Conservation (phyloP, 1,140 invertebrate species). For the Eubasilissa regina region DNA sequence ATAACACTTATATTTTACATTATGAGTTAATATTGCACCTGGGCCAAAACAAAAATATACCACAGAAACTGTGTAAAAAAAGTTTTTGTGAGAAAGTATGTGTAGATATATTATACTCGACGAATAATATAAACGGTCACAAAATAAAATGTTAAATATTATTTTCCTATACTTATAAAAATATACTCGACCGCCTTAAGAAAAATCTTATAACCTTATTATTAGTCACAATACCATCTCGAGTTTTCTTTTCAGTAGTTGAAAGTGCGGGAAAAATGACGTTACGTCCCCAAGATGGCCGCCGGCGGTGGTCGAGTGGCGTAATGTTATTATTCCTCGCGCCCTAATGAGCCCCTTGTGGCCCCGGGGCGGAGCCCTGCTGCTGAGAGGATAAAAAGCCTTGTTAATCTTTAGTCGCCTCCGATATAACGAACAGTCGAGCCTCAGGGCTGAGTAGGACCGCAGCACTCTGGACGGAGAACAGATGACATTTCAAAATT, state of each 20-base stretch:
- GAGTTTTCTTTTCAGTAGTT: not conserved
- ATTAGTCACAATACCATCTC: conserved; percentile 15
- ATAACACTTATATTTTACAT: too few species aligned
- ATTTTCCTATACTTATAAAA: not conserved
- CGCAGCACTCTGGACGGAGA: too few species aligned
- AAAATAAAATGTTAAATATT: not conserved
- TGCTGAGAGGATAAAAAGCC: conserved; percentile 43
- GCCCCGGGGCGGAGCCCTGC: conserved; percentile 5
- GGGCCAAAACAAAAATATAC: too few species aligned
- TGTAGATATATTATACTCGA: too few species aligned
- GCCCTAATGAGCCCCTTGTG: conserved; percentile 56
- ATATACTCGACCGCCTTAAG: not conserved
- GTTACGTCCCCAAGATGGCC: conserved; percentile 45
- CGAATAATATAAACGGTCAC: not conserved
- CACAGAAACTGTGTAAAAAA: too few species aligned
- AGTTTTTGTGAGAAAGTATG: too few species aligned
- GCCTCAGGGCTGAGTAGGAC: not conserved
- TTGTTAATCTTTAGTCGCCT: conserved; percentile 58
- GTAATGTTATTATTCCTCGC: conserved; percentile 57
- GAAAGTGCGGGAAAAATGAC: conserved; percentile 30
- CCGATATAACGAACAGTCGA: conserved; percentile 46
- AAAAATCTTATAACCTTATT: not conserved
- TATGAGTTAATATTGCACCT: too few species aligned
- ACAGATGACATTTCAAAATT: too few species aligned
- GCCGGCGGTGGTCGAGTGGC: conserved; percentile 37